phyloP scores from a whole-genome alignment of 2,888 invertebrate species.

The Diabrotica balteata region DNA sequence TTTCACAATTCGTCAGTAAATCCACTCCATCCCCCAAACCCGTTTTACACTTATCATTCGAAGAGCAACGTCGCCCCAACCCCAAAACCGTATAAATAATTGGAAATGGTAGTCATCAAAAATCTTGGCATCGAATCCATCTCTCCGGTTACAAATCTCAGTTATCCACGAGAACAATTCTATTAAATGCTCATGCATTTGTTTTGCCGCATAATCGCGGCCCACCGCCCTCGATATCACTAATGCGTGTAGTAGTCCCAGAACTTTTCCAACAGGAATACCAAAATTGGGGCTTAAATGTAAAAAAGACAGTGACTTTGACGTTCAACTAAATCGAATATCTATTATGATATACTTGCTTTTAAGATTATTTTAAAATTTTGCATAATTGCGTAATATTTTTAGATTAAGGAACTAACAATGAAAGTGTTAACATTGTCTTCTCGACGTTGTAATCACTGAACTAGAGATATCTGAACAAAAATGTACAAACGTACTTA shows the following conservation, averaged over 20 bases:
- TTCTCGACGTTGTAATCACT: no score
- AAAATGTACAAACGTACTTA: no score
- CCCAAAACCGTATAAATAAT: constrained; percentile 10
- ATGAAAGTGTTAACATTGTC: no score
- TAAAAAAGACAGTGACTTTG: background rate
- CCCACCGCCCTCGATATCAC: background rate
- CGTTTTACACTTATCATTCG: background rate
- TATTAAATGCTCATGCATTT: constrained; percentile 18
- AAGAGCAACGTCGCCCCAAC: background rate
- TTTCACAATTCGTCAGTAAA: no score
- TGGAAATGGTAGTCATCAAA: constrained; percentile 19
- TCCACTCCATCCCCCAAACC: no score
- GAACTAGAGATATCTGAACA: no score
- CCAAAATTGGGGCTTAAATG: no score
- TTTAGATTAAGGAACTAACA: no score
- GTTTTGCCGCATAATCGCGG: constrained; percentile 7
- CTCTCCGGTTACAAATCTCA: constrained; percentile 2
- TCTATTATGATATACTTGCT: background rate
- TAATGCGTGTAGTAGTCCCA: background rate
- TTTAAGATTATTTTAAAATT: background rate
- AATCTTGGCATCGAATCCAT: constrained; percentile 23
- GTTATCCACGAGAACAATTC: constrained; percentile 18
- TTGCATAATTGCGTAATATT: background rate
- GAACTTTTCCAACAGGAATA: no score
- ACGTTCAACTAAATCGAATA: background rate